Evolutionary conservation across 2,797 vertebrate species (phyloP).

Genomic region (Bradypus variegatus): DNA sequence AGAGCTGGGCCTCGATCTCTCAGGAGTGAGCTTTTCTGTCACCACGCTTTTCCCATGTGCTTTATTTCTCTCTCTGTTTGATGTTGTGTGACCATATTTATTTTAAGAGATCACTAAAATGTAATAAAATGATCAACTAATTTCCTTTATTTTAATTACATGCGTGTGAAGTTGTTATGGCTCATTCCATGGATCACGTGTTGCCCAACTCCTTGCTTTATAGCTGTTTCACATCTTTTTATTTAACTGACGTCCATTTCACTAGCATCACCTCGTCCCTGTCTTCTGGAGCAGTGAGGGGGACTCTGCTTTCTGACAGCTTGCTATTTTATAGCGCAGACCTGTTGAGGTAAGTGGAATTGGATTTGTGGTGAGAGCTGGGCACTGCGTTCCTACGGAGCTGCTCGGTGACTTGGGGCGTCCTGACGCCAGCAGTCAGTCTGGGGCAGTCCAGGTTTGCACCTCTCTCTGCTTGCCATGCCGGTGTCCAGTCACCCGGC

Average conservation of each 20-base stretch:
- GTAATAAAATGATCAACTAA: conserved; percentile 87
- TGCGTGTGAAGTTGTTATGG: conserved; percentile 56
- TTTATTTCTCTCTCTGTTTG: conserved; percentile 79
- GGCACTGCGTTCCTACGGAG: background rate
- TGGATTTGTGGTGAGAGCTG: background rate
- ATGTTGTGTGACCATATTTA: conserved; percentile 85
- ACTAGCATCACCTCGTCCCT: rapidly evolving
- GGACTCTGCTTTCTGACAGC: background rate
- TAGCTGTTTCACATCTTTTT: background rate
- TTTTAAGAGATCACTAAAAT: conserved; percentile 89
- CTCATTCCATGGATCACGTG: conserved; percentile 46
- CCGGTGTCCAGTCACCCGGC: too few species aligned
- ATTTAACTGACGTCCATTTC: rapidly evolving
- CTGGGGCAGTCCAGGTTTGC: too few species aligned
- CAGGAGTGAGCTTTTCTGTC: conserved; percentile 77
- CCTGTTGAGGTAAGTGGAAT: background rate
- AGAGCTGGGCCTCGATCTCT: conserved; percentile 80
- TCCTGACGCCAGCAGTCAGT: too few species aligned
- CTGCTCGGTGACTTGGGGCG: background rate
- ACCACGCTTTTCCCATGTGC: conserved; percentile 79
- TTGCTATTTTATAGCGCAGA: background rate
- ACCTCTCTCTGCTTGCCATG: too few species aligned
- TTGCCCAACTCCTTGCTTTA: conserved; percentile 9
- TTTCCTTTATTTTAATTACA: conserved; percentile 72
- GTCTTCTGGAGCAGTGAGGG: background rate